Evolutionary conservation across 2,797 vertebrate genomes (phyloP).

Genomic region (Dryobates pubescens): DNA sequence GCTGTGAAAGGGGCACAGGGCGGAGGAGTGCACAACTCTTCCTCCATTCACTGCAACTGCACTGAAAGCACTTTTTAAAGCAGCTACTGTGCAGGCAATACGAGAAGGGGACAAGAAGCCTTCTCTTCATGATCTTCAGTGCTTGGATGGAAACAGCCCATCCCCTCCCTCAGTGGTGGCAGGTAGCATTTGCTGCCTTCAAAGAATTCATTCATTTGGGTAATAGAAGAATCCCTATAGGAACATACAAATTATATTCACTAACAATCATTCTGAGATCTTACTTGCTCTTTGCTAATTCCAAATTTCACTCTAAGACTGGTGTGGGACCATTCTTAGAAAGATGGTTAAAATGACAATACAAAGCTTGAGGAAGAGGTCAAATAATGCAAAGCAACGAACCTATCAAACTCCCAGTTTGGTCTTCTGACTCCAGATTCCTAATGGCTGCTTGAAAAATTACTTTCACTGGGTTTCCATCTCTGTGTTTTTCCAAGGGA

Average conservation of each 20-base stretch:
- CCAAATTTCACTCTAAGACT: neutral
- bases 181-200: neutral
- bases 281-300: neutral
- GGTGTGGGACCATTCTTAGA: neutral
- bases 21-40: neutral
- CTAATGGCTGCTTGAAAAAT: neutral
- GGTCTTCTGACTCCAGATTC: neutral
- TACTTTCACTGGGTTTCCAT: neutral
- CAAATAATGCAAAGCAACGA: neutral
- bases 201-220: neutral
- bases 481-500: neutral
- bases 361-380: neutral
- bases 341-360: neutral
- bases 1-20: neutral
- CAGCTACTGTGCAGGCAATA: no score
- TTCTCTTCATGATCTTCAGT: neutral
- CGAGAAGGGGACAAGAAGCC: neutral
- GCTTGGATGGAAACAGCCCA: neutral
- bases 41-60: constrained; percentile 17
- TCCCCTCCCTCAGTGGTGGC: neutral
- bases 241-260: neutral
- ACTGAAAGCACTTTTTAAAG: constrained; percentile 14
- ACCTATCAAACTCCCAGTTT: neutral
- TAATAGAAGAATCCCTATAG: neutral
- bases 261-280: neutral